phyloP scores from a whole-genome alignment of 2,888 invertebrate species.

The Trachelus stipa region DNA sequence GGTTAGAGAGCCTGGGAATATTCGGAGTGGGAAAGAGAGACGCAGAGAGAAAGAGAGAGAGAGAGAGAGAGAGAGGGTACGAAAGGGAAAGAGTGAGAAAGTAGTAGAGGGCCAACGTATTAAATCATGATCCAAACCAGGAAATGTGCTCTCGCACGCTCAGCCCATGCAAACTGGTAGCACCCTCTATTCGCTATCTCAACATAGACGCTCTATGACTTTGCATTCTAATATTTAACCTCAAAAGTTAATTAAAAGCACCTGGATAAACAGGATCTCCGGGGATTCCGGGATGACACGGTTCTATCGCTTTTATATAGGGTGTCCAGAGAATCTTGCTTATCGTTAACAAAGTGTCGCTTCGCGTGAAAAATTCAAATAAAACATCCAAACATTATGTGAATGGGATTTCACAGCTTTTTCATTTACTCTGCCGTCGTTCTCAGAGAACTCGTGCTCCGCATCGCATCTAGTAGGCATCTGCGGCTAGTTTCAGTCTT shows the following conservation, averaged over 20 bases:
- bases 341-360: neutral
- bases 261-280: neutral
- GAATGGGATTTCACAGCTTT: neutral
- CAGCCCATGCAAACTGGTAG: neutral
- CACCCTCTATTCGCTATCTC: neutral
- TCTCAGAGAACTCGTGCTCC: no score
- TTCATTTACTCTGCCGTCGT: no score
- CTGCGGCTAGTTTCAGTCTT: no score
- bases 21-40: neutral
- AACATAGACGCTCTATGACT: neutral
- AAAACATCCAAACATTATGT: neutral
- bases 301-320: neutral
- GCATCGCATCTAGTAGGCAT: no score
- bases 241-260: conserved; percentile 15
- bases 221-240: conserved; percentile 19
- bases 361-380: neutral
- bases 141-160: neutral
- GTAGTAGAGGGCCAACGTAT: neutral
- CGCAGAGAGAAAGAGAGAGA: no score
- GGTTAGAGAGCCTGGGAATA: neutral
- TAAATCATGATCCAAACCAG: neutral
- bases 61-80: no score
- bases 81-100: neutral
- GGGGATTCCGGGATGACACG: neutral
- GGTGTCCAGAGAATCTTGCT: neutral